Conservation (phyloP, 2,888 invertebrate genomes). For the Lasioglossum morio region DNA sequence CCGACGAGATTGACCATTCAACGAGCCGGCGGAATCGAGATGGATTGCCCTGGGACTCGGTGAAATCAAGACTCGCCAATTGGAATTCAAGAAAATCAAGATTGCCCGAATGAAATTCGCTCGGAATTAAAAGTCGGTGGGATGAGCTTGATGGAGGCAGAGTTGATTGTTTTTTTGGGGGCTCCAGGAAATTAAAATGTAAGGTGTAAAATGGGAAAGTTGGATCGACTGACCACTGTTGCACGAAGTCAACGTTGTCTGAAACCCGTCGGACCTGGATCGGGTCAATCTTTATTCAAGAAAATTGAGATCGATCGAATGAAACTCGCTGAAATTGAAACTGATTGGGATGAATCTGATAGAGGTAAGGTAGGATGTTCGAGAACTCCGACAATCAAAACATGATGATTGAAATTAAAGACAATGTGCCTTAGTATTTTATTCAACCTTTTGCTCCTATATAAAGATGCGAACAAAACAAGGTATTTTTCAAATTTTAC, state of each 20-base stretch:
- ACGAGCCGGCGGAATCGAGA: conserved; percentile 2
- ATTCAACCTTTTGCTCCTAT: no score
- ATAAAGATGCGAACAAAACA: no score
- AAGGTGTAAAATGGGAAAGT: not conserved
- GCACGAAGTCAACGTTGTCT: not conserved
- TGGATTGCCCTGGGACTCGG: not conserved
- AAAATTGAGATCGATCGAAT: not conserved
- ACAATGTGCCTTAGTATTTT: no score
- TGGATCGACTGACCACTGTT: not conserved
- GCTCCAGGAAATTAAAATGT: not conserved
- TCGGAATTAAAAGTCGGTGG: not conserved
- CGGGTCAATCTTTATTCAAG: not conserved
- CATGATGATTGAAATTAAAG: no score
- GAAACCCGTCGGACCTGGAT: not conserved
- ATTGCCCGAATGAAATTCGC: not conserved
- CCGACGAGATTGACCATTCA: not conserved
- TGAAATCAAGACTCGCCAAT: not conserved
- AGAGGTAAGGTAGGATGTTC: not conserved
- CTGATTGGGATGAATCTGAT: not conserved
- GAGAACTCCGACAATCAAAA: no score
- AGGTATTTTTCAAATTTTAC: not conserved
- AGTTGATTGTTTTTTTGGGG: not conserved
- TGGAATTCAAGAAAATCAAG: not conserved
- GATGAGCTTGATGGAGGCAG: not conserved
- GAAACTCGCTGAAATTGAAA: not conserved